Conservation (phyloP, 2,113 vertebrate genomes). For the human region DNA sequence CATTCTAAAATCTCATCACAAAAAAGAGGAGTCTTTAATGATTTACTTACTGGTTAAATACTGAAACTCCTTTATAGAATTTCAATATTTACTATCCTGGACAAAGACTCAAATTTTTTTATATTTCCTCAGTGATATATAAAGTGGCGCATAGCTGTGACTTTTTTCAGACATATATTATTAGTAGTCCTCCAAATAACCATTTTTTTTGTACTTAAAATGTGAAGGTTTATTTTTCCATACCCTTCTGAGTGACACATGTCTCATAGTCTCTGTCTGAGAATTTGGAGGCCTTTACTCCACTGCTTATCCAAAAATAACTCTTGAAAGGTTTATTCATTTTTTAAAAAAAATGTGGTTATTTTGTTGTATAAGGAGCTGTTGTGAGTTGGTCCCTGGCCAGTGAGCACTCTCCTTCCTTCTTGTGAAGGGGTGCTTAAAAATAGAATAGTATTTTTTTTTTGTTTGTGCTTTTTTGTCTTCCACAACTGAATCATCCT, state of each 20-base stretch:
- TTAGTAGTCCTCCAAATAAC: neutral
- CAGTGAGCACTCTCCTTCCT: neutral
- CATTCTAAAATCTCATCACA: neutral
- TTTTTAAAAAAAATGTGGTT: neutral
- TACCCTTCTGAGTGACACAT: neutral
- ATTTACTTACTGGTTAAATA: neutral
- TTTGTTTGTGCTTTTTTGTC: neutral
- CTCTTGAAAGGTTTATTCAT: neutral
- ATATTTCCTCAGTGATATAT: neutral
- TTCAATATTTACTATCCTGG: neutral
- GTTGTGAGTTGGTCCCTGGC: rapidly evolving
- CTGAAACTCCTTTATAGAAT: neutral
- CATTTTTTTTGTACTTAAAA: neutral
- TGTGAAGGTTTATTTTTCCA: neutral
- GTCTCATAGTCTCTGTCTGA: neutral
- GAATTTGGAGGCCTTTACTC: neutral
- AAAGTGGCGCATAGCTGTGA: neutral
- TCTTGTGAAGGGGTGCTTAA: neutral
- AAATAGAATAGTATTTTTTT: neutral
- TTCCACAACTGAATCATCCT: neutral
- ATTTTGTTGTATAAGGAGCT: neutral
- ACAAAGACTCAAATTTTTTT: neutral
- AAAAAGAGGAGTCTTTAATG: neutral
- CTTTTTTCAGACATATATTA: neutral
- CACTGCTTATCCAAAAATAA: neutral